Evolutionary conservation across 2,888 invertebrate genomes (phyloP).

Genomic region (Plagiodera versicolora): DNA sequence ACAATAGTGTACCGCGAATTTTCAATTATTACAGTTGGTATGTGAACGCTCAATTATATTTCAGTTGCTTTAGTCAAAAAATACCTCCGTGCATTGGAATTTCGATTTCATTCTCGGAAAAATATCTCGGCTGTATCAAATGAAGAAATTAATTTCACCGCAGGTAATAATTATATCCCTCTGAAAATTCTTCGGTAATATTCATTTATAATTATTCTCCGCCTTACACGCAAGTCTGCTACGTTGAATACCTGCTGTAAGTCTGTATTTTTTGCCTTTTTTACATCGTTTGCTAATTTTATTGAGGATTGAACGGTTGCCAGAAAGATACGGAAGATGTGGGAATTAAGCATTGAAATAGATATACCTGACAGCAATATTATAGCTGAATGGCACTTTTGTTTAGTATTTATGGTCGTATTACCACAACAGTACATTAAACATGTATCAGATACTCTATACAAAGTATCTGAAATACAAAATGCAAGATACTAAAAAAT

Average conservation of each 20-base stretch:
- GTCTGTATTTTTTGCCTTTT: conserved; percentile 8
- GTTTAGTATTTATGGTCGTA: not conserved
- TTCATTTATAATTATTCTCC: conserved; percentile 7
- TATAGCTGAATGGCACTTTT: conserved; percentile 1
- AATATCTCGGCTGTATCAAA: not conserved
- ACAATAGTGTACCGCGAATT: not conserved
- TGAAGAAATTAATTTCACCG: conserved; percentile 12
- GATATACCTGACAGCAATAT: conserved; percentile 13
- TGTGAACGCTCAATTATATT: not conserved
- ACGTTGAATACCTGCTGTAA: not conserved
- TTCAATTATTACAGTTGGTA: not conserved
- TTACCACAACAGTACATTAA: too few species aligned
- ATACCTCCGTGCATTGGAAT: not conserved
- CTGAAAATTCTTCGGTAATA: conserved; percentile 4
- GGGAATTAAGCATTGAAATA: conserved; percentile 3
- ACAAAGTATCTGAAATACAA: too few species aligned
- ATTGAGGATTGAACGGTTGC: conserved; percentile 16
- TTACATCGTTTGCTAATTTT: conserved; percentile 23
- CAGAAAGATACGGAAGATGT: conserved; percentile 21
- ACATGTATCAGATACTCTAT: too few species aligned
- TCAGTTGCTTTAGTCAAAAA: not conserved
- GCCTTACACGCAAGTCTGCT: not conserved
- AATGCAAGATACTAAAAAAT: too few species aligned
- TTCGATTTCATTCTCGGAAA: not conserved
- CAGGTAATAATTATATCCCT: conserved; percentile 2